Percentiles rank a stretch among this genome's conserved stretches.
These are phyloP conservation scores for Colletes gigas DNA, from an alignment of 1,140 invertebrate genomes.

Conservation along the genomic window DNA sequence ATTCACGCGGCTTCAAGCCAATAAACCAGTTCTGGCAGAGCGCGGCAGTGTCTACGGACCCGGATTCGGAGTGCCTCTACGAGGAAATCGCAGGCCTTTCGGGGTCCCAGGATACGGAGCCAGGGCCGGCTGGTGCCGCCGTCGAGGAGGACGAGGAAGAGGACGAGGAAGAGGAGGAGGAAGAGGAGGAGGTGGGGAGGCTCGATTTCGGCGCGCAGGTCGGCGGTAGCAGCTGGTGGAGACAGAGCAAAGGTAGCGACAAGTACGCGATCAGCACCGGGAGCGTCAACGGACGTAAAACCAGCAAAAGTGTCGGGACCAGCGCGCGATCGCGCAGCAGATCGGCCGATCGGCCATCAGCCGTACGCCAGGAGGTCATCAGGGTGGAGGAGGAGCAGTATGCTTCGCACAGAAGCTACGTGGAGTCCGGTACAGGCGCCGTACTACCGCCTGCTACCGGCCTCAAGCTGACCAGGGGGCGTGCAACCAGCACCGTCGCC, in stretches of 20 bases:
- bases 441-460: conserved; percentile 61
- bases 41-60: conserved; percentile 73
- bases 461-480: conserved; percentile 81
- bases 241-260: conserved; percentile 11
- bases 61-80: conserved; percentile 80
- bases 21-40: conserved; percentile 79
- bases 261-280: conserved; percentile 18
- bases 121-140: conserved; percentile 56
- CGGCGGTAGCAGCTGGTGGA: conserved; percentile 61
- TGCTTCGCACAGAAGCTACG: conserved; percentile 72
- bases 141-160: conserved; percentile 47
- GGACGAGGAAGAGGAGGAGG: conserved; percentile 50
- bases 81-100: conserved; percentile 78
- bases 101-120: conserved; percentile 69
- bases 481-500: conserved; percentile 68
- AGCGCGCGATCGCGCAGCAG: conserved; percentile 57
- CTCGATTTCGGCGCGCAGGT: conserved; percentile 63
- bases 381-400: conserved; percentile 79
- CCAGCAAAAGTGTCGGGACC: conserved; percentile 45
- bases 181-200: conserved; percentile 24
- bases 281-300: conserved; percentile 45
- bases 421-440: conserved; percentile 73
- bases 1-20: conserved; percentile 79
- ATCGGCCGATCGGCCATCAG: conserved; percentile 58
- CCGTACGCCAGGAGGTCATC: conserved; percentile 58